Percentiles rank a stretch among this genome's conserved stretches.
Evolutionary conservation across 2,113 vertebrate species (phyloP).

Genomic region (Hyperopisus bebe): DNA sequence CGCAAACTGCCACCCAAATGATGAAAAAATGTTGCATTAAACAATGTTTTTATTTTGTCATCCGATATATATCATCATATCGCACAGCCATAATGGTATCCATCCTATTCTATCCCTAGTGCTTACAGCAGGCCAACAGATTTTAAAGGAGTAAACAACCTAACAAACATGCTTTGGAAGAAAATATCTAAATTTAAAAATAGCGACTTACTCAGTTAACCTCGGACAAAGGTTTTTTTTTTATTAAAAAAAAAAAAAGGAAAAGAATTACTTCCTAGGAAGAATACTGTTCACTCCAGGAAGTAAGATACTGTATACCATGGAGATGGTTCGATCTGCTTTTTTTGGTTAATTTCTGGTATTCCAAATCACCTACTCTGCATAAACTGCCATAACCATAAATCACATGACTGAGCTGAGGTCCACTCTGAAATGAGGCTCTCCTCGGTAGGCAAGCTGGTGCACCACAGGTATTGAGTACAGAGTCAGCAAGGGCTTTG

Average conservation of each 20-base stretch:
- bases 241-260: too few relatives aligned
- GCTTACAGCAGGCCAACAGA: not conserved
- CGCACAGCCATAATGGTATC: too few relatives aligned
- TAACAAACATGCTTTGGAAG: too few relatives aligned
- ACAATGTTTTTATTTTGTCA: too few relatives aligned
- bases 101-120: too few relatives aligned
- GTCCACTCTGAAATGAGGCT: not conserved
- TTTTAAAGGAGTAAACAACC: too few relatives aligned
- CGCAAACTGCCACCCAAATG: too few relatives aligned
- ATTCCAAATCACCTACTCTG: not conserved
- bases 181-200: not conserved
- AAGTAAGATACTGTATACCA: not conserved
- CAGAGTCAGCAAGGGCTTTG: not conserved
- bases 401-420: not conserved
- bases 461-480: not conserved
- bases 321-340: not conserved
- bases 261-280: not conserved
- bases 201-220: not conserved
- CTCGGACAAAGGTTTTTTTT: not conserved
- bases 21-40: too few relatives aligned
- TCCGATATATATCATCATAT: too few relatives aligned
- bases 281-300: not conserved
- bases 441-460: not conserved
- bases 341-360: not conserved
- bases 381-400: not conserved